Evolutionary conservation across 2,797 vertebrate species (phyloP).

Genomic region (Caiman crocodilus): DNA sequence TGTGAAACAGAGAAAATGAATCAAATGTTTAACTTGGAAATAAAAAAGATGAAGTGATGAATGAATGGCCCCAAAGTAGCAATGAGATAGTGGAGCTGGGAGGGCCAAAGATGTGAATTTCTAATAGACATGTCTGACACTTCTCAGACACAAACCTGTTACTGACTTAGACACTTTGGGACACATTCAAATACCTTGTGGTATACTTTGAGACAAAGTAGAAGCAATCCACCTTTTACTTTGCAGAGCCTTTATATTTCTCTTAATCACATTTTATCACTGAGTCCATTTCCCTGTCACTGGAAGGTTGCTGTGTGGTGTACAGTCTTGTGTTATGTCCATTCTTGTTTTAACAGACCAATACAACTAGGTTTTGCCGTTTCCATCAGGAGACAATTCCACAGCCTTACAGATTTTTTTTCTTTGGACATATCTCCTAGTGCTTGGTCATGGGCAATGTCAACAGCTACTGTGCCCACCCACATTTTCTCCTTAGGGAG

Average conservation of each 20-base stretch:
- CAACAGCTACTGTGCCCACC: neutral
- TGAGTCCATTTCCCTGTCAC: neutral
- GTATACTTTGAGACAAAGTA: neutral
- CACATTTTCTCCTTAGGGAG: neutral
- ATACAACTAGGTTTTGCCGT: neutral
- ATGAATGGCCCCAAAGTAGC: neutral
- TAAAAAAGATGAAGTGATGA: neutral
- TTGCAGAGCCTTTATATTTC: neutral
- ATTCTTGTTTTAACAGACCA: neutral
- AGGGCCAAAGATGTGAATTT: neutral
- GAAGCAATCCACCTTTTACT: neutral
- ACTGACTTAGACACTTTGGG: neutral
- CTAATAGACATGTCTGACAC: neutral
- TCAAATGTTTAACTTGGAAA: neutral
- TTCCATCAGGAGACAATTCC: neutral
- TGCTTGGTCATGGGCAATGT: neutral
- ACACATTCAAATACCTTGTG: neutral
- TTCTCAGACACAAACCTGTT: neutral
- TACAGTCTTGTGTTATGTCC: neutral
- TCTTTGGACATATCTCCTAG: neutral
- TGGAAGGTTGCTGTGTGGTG: neutral
- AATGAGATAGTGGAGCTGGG: neutral
- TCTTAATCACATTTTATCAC: neutral
- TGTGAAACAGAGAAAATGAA: neutral
- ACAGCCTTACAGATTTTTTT: neutral